Evolutionary conservation across 2,888 invertebrate genomes (phyloP), one percentile per base, ranked within the genome.

Genomic region (Piscicola geometra): DNA sequence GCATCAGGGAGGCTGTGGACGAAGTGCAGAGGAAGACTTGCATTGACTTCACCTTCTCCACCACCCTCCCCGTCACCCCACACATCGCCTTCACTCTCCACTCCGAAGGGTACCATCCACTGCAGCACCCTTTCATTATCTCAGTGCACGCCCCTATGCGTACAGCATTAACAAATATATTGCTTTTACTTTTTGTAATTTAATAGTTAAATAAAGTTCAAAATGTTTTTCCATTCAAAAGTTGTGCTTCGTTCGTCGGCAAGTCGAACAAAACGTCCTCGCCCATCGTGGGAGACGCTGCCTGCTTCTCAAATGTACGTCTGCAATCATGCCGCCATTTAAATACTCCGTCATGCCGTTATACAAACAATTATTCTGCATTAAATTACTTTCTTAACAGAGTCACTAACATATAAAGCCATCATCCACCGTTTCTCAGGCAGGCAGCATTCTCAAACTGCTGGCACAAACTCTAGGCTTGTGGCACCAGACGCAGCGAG

Each of bases 401-500:
- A n/a, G n/a, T n/a, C n/a, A n/a, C n/a, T n/a, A n/a, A n/a, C n/a
- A n/a, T n/a, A n/a, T n/a, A n/a, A n/a, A n/a, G n/a, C n/a, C n/a
- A n/a, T n/a, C n/a, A n/a, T n/a, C n/a, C n/a, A n/a, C n/a, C n/a
- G n/a, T n/a, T n/a, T n/a, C n/a, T n/a, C 9, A 47, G 50, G 12
- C 50, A 47, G 79, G 79, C 0, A 71, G 60, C 25, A 71, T 77
- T 30, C 28, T 72, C 25, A 76, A 78, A 69, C 77, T 76, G 35
- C 71, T 76, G 21, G 74, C 74, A 5, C 79, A 79, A 68, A 76
- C 75, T 1, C 30, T 79, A 1, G 79, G 79, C 12, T 56, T 76
- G 50, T 79, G 77, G 77, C 79, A 79, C 69, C 77, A 79, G 52
- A 78, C 73, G 30, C 76, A 78, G 74, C 52, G 79, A 32, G 71